A percentile compares a stretch with the other conserved stretches of the same genome.
phyloP scores from a whole-genome alignment of 2,797 vertebrate species.

The Arctocebus calabarensis region DNA sequence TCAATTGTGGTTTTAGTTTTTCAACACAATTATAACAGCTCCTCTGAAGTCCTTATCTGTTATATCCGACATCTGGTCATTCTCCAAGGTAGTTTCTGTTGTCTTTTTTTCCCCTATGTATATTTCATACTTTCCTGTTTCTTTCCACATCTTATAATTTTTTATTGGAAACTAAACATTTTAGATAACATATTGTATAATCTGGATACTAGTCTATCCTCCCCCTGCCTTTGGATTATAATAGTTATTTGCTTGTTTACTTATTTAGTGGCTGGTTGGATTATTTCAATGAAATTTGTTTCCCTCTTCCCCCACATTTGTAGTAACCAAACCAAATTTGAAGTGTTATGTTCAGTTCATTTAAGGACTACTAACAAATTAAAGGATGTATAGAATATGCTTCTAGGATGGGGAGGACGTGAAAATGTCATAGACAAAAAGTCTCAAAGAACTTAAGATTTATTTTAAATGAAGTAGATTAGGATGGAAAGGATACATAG shows the following conservation, averaged over 20 bases:
- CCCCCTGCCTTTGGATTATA: not conserved
- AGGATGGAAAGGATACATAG: not conserved
- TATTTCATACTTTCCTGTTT: not conserved
- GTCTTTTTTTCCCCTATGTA: not conserved
- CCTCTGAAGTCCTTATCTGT: not conserved
- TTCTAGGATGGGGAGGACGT: not conserved
- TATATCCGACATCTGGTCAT: conserved; percentile 2
- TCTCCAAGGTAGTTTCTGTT: not conserved
- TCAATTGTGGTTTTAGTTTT: conserved; percentile 11
- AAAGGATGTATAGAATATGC: conserved; percentile 20
- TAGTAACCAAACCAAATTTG: conserved; percentile 40
- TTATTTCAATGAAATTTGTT: conserved; percentile 59
- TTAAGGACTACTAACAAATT: conserved; percentile 56
- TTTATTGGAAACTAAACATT: not conserved
- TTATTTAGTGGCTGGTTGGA: conserved; percentile 17
- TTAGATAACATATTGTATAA: not conserved
- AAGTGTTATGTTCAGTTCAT: not conserved
- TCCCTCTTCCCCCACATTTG: conserved; percentile 14
- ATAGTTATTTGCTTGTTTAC: conserved; percentile 10
- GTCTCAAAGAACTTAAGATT: not conserved
- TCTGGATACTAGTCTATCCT: not conserved
- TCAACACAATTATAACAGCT: conserved; percentile 20
- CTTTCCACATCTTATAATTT: not conserved
- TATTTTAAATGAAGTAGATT: conserved; percentile 32
- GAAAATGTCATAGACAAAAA: conserved; percentile 8